Base-by-base conservation (phyloP, 2,797 vertebrate species). In the Eospalax fontanierii region DNA sequence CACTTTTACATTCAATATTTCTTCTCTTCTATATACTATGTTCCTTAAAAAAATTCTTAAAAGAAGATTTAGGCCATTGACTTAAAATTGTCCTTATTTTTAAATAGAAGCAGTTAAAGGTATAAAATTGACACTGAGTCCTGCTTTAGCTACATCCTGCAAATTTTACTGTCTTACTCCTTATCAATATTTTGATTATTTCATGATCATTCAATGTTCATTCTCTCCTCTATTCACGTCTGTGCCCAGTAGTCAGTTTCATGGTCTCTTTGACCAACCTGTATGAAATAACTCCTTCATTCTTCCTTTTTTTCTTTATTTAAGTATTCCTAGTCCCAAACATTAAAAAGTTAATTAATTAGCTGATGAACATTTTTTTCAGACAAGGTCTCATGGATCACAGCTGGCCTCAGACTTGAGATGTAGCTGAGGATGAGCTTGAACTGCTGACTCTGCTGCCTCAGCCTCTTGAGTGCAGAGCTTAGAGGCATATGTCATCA, bases 31-130 rank as follows among this genome's bases (percentile, higher is more conserved):
- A 75, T 22, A 78, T 89, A 85, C 30, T 87, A 89, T 80, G 40
- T 0, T 50, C 40, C 12, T 76, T 87, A 82, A 57, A 75, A 19
- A 70, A 46, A 86, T 84, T 43, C 33, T 87, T 82, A 87, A 91
- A 88, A 81, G 68, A 43, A 70, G 94, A 82, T 46, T 83, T 74
- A 82, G 46, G 92, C 26, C 2, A 43, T 0, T 83, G 33, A 87
- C 91, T 94, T 96, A 63, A 81, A 81, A 57, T 80, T 40, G 80
- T 93, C 81, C 33, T 90, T 93, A 65, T 65, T 86, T 79, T 79
- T 54, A 63, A 89, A 76, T 63, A 73, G 73, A 78, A 91, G 84
- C 30, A 76, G 50, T 70, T 86, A 73, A 84, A 87, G 19, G 79
- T 89, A 54, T 68, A 86, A 78, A 83, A 59, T 24, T 71, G 93